phyloP scores from a whole-genome alignment of 2,888 invertebrate genomes.

The Drosophila affinis region DNA sequence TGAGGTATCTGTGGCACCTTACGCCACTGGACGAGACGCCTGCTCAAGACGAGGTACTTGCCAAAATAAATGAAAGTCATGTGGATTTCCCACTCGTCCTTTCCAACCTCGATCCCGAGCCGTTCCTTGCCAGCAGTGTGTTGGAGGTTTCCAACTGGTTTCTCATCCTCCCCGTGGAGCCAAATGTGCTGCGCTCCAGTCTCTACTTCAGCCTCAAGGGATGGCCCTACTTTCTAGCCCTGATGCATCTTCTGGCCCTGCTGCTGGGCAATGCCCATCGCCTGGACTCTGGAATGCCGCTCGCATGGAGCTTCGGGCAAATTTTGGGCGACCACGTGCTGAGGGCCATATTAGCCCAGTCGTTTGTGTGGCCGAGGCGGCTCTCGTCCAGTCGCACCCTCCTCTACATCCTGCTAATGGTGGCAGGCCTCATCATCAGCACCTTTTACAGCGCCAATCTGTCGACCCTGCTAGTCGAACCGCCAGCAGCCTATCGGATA shows the following conservation, averaged over 20 bases:
- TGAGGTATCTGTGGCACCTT: slow-evolving; percentile 38
- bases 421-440: slow-evolving; percentile 37
- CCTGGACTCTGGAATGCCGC: slow-evolving; percentile 11
- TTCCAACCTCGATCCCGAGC: neutral
- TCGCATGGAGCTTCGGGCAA: neutral
- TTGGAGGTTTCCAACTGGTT: slow-evolving; percentile 58
- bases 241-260: slow-evolving; percentile 14
- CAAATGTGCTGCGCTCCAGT: slow-evolving; percentile 22
- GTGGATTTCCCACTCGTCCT: slow-evolving; percentile 54
- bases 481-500: slow-evolving; percentile 49
- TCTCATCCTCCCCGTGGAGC: slow-evolving; percentile 71
- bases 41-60: neutral
- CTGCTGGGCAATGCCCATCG: slow-evolving; percentile 14
- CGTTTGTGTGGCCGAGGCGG: slow-evolving; percentile 48
- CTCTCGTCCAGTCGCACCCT: slow-evolving; percentile 40
- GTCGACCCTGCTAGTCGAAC: slow-evolving; percentile 61
- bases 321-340: slow-evolving; percentile 56
- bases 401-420: slow-evolving; percentile 53
- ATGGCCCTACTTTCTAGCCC: slow-evolving; percentile 17
- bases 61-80: slow-evolving; percentile 1
- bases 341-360: slow-evolving; percentile 64
- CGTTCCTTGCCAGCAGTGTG: slow-evolving; percentile 37
- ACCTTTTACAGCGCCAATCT: slow-evolving; percentile 66
- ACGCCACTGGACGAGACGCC: slow-evolving; percentile 2
- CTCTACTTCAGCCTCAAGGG: slow-evolving; percentile 14